Conservation (phyloP, 1,140 invertebrate genomes). For the Campoletis sonorensis region DNA sequence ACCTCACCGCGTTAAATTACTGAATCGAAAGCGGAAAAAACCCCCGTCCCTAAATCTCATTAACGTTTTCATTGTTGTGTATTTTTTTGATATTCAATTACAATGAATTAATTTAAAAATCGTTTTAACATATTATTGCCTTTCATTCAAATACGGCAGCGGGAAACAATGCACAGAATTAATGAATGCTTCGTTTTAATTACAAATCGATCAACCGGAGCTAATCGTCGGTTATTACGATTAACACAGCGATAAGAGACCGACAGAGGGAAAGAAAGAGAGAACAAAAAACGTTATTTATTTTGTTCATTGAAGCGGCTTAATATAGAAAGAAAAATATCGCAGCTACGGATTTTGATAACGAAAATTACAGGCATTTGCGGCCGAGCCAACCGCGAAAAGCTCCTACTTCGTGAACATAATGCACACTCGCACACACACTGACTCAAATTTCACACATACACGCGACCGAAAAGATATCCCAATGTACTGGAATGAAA, state of each 20-base stretch:
- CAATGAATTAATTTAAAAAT: background rate
- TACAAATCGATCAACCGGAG: background rate
- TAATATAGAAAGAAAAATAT: background rate
- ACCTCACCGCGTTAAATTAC: background rate
- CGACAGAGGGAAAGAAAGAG: background rate
- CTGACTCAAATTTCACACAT: background rate
- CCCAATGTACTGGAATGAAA: conserved; percentile 14
- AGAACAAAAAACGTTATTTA: background rate
- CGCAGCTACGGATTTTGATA: background rate
- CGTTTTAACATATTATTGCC: background rate
- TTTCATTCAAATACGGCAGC: no score
- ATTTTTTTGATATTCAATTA: background rate
- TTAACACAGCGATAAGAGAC: background rate
- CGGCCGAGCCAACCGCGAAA: background rate
- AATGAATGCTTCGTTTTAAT: background rate
- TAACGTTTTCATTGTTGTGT: no score
- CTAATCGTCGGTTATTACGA: background rate
- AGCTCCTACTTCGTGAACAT: background rate
- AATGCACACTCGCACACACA: background rate
- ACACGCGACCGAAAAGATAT: background rate
- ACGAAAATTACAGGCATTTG: conserved; percentile 28
- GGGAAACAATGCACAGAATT: background rate
- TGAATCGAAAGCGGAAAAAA: background rate
- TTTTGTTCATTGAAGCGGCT: background rate
- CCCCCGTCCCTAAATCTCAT: no score